Percentiles rank a stretch among this genome's conserved stretches.
Conservation (phyloP, 2,888 invertebrate genomes). For the Toxonevra muliebris region DNA sequence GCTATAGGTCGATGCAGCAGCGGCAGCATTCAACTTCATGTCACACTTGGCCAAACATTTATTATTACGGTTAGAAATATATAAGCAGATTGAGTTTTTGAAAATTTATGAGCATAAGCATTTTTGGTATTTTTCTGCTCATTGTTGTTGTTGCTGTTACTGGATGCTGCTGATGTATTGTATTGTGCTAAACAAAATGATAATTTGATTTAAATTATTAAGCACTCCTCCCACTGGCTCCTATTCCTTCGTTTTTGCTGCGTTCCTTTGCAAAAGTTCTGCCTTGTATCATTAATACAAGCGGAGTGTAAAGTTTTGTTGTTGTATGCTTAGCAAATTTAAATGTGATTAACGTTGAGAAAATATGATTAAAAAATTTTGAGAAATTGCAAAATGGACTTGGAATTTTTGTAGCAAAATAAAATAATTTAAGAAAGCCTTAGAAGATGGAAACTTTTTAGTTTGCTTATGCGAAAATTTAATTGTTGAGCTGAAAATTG, state of each 20-base stretch:
- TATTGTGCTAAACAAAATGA: slow-evolving; percentile 4
- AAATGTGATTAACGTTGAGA: too few species aligned
- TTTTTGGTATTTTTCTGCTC: not conserved
- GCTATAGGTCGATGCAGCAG: slow-evolving; percentile 45
- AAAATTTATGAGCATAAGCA: not conserved
- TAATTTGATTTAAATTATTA: slow-evolving; percentile 21
- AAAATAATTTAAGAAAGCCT: too few species aligned
- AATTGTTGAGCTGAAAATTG: too few species aligned
- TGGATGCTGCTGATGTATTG: not conserved
- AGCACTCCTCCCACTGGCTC: not conserved
- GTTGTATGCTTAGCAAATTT: too few species aligned
- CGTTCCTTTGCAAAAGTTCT: slow-evolving; percentile 25
- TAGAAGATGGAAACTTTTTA: too few species aligned
- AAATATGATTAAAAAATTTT: too few species aligned
- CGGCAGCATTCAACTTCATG: slow-evolving; percentile 15
- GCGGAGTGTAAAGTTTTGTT: slow-evolving; percentile 15
- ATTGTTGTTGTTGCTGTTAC: not conserved
- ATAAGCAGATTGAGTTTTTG: not conserved
- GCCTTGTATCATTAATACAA: slow-evolving; percentile 41
- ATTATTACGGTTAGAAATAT: not conserved
- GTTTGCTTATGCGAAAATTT: too few species aligned
- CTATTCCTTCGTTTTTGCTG: too few species aligned
- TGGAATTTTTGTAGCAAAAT: too few species aligned
- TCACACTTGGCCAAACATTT: slow-evolving; percentile 7
- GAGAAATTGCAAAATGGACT: too few species aligned